Base-by-base conservation (phyloP, 2,113 vertebrate genomes). In the Ardeotis arabs region DNA sequence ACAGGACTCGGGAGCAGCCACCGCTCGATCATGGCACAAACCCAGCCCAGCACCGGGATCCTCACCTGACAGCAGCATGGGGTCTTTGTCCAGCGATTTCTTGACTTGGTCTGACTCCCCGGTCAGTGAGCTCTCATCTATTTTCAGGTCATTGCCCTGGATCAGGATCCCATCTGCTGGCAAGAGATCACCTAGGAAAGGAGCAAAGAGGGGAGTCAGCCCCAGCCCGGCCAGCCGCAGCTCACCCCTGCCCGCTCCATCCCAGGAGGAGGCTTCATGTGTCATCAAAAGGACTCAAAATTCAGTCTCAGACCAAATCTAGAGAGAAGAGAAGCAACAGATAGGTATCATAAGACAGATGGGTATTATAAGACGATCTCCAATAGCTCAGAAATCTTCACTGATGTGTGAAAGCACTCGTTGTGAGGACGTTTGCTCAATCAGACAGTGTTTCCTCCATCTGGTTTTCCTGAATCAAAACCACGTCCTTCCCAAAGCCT, bases 61-160 rank as follows among this genome's bases (percentile, higher is more conserved):
- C 97, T 97, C 92, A 99, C 99, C 99, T 19, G 99, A 99, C 66
- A 99, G 98, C 86, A 99, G 97, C 99, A 99, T 99, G 75, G 99
- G 99, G 96, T 99, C 99, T 91, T 99, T 99, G 10, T 99, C 99
- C 95, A 99, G 47, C 2, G 98, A 99, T 91, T 99, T 99, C 95
- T 98, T 99, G 83, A 99, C 99, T 15, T 99, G 99, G 95, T 99
- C 99, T 0, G 99, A 99, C 92, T 99, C 99, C 75, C 99, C 99
- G 0, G 99, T 99, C 96, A 99, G 98, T 1, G 99, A 99, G 96
- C 99, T 99, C 97, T 99, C 99, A 0, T 99, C 99, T 29, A 99
- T 99, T 97, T 99, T 99, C 96, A 99, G 98, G 96, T 99, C 99
- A 12, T 99, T 99, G 44, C 99, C 99, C 93, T 99, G 99, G 95